phyloP scores from a whole-genome alignment of 2,888 invertebrate species.

The Nomada goodeniana region DNA sequence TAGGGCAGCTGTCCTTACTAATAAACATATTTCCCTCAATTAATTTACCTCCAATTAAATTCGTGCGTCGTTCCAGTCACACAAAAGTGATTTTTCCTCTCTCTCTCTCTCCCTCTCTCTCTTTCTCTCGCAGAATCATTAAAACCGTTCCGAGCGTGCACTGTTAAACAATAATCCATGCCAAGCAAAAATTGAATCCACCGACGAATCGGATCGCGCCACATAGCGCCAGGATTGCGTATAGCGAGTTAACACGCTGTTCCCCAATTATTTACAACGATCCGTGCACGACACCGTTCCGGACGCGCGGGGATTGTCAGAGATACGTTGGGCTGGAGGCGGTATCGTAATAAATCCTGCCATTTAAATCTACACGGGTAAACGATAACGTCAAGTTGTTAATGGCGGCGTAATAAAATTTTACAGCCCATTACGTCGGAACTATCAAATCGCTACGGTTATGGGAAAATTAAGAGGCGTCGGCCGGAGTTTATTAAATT shows the following conservation, averaged over 20 bases:
- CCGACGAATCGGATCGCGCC: background rate
- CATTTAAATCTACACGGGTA: slow-evolving; percentile 41
- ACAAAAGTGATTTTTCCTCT: background rate
- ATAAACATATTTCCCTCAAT: no score
- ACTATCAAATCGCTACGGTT: slow-evolving; percentile 65
- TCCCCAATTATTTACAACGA: slow-evolving; percentile 48
- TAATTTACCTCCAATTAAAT: no score
- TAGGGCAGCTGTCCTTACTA: no score
- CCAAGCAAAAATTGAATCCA: slow-evolving; percentile 8
- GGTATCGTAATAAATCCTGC: slow-evolving; percentile 56
- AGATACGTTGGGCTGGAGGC: background rate
- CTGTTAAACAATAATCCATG: background rate
- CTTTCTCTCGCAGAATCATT: no score
- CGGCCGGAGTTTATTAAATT: slow-evolving; percentile 65
- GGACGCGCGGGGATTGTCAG: background rate
- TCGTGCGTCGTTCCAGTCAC: background rate
- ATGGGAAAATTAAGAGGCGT: slow-evolving; percentile 64
- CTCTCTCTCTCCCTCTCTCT: no score
- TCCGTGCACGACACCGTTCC: background rate
- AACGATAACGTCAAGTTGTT: slow-evolving; percentile 61
- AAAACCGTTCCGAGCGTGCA: background rate
- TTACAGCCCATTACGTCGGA: slow-evolving; percentile 70
- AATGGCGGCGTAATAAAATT: slow-evolving; percentile 72
- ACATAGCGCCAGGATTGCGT: background rate
- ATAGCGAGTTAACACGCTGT: slow-evolving; percentile 12